Evolutionary conservation across 2,113 vertebrate genomes (phyloP), one percentile per base, ranked within the genome.

Genomic region (Oreochromis tanganicae): DNA sequence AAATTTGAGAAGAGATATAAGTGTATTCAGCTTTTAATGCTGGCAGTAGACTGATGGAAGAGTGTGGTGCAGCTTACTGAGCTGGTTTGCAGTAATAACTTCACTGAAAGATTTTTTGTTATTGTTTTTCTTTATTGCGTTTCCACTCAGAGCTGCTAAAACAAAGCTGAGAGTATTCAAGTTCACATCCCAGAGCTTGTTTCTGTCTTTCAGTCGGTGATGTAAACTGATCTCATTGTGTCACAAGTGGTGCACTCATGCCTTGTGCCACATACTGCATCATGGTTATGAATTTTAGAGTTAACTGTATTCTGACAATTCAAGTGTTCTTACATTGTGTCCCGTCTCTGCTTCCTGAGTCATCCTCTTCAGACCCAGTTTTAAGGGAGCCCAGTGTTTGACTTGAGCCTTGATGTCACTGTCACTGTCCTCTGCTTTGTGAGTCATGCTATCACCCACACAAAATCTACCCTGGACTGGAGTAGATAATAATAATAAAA

Each of bases 171-270:
- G 63, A 34, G 17, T 3, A 57, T 54, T 36, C 19, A 8, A 9
- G 34, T 43, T 11, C 16, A 43, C 34, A 43, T 85, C 87, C 63
- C 43, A 36, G 50, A 56, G 82, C 63, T 71, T 4, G 43, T 5
- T 10, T 59, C 27, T 80, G 43, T 52, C 27, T 11, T 43, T 34
- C 24, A 34, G 61, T 1, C 9, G 0, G 41, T 13, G 24, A 59
- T 79, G 11, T 85, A 50, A 46, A 27, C 80, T 81, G 84, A 83
- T 93, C 91, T 86, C 85, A 90, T 90, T 93, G 88, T 91, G 92
- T 92, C 92, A 93, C 71, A 80, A 21, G 82, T 46, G 71, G 48
- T 88, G 59, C 82, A 5, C 54, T 56, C 85, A 29, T 7, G 7
- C 10, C 43, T 46, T 27, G 73, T 34, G 8, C 56, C 32, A 7